Percentiles rank a stretch among this genome's conserved stretches.
These are phyloP conservation scores for Xenopus borealis DNA, from an alignment of 2,113 vertebrate species.

Conservation along the genomic window DNA sequence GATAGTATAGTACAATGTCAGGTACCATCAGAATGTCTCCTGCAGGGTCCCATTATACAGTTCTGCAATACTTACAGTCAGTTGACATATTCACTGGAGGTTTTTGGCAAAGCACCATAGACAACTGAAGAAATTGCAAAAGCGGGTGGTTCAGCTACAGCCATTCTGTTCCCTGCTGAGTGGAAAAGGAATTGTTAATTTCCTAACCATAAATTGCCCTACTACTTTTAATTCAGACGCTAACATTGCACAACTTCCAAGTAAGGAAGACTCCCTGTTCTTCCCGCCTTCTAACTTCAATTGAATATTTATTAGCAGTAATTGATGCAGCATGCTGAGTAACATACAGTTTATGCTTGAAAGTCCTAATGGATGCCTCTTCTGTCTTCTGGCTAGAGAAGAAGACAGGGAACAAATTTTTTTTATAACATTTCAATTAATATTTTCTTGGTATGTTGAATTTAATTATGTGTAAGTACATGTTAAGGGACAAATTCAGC, in stretches of 20 bases:
- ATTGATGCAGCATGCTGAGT: not conserved
- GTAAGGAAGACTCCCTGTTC: constrained; percentile 1
- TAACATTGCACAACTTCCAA: not conserved
- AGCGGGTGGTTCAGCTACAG: not conserved
- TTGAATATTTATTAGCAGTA: not conserved
- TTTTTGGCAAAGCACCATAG: no score
- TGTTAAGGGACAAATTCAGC: no score
- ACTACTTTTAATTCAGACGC: not conserved
- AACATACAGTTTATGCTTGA: not conserved
- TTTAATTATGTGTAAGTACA: no score
- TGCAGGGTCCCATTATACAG: no score
- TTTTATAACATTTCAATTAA: no score
- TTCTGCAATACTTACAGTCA: no score
- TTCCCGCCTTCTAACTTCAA: not conserved
- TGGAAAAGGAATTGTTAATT: not conserved
- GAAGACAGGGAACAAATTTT: not conserved
- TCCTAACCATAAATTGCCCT: not conserved
- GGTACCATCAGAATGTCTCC: no score
- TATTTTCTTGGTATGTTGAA: no score
- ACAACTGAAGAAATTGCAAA: no score
- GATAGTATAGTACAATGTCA: no score
- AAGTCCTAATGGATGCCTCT: not conserved
- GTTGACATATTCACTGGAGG: no score
- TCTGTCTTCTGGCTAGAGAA: not conserved
- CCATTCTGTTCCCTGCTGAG: not conserved